Evolutionary conservation across 2,797 vertebrate species (phyloP), one percentile per base, ranked within the genome.

Genomic region (Pogoniulus pusillus): DNA sequence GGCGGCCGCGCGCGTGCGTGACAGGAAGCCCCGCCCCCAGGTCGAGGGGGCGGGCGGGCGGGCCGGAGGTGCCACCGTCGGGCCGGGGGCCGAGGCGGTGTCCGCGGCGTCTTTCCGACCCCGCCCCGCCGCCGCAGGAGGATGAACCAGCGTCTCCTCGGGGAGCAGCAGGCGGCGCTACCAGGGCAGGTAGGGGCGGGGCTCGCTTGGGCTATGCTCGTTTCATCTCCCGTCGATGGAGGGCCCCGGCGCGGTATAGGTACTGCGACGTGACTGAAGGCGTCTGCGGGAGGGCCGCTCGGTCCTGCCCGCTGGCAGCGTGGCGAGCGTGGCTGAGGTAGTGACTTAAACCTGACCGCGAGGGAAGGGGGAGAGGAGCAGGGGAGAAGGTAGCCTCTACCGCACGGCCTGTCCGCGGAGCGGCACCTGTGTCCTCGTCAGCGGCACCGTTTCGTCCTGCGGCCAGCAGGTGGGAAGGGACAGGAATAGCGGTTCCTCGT

Each of bases 161-260:
- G 91, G 81, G 64, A 93, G 68, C 94, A 86, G 87, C 92, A 91
- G 95, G 93, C 87, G 90, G 91, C 37, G 72, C 92, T 69, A 75
- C 84, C 68, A 37, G 89, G 82, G 54, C 85, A 92, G 92, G 90
- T 93, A 94, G 30, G 60, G 83, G 43, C 35, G 35, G 45, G 55
- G 22, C 16, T 2, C 16, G 74, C 20, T 9, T 4, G 12, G 70
- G 26, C 9, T 24, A 7, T 11, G 19, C 54, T 39, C 20, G 29
- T 14, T 45, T 45, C 12, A 27, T 17, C 39, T 60, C 39, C 41
- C 32, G 32, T 54, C 30, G 30, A 71, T 7, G 49, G 19, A 12
- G 45, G 45, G 20, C 26, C 20, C 0, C 16, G 30, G 59, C 11
- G 1, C 3, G 37, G 75, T 27, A 23, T 3, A 2, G 9, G 6